Conservation (phyloP, 1,140 invertebrate species). For the Drosophila tropicalis region DNA sequence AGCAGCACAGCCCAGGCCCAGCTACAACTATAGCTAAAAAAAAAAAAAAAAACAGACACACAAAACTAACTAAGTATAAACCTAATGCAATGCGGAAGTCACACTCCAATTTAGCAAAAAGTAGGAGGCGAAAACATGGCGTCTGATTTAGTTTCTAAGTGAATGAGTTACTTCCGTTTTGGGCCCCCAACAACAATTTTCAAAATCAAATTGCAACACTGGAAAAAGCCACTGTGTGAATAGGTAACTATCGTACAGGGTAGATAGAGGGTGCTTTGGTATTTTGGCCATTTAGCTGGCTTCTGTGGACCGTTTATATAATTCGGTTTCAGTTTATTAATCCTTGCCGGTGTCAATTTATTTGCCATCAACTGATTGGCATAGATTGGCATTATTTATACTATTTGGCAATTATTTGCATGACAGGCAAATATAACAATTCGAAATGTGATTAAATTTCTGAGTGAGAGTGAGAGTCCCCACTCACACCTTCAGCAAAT, state of each 20-base stretch:
- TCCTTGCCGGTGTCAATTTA: conserved; percentile 26
- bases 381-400: conserved; percentile 25
- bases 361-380: conserved; percentile 48
- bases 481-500: neutral
- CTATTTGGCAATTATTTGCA: conserved; percentile 41
- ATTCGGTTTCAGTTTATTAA: neutral
- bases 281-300: neutral
- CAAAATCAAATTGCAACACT: conserved; percentile 68
- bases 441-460: conserved; percentile 15
- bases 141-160: conserved; percentile 76
- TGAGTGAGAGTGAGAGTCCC: neutral
- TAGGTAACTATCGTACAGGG: neutral
- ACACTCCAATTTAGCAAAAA: conserved; percentile 69
- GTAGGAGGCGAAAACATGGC: conserved; percentile 31
- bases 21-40: neutral
- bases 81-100: conserved; percentile 80
- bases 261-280: neutral
- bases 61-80: conserved; percentile 59
- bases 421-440: conserved; percentile 33
- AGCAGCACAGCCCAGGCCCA: conserved; percentile 30
- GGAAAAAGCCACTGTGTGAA: conserved; percentile 2
- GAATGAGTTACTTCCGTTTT: conserved; percentile 78
- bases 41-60: conserved; percentile 22
- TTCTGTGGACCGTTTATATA: neutral
- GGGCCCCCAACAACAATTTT: conserved; percentile 63